Evolutionary conservation across 2,888 invertebrate species (phyloP), one percentile per base, ranked within the genome.

Genomic region (Orthosia incerta): DNA sequence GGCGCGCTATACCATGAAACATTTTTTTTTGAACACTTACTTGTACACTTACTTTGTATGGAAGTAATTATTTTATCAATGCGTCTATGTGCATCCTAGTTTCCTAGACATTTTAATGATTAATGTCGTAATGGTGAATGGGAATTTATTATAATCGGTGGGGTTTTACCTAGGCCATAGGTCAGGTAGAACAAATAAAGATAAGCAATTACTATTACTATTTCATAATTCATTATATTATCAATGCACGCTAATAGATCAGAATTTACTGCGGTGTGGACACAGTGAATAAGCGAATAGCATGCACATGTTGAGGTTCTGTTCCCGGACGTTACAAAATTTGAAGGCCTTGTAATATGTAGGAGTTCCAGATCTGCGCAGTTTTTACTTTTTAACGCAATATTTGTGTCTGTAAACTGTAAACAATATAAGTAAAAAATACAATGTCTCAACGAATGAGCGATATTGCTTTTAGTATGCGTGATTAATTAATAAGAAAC

Each of bases 161-260:
- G 23, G 39, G 16, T 57, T 69, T 72, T 71, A 45, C 50, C n/a
- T 26, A 46, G 45, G 45, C 20, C 74, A 18, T 46, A 51, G 15
- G 50, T 20, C 63, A 51, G 18, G n/a, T 45, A 2, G 9, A 26
- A n/a, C 2, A 20, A 23, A 74, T 74, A 74, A 62, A 13, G 4
- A 31, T 2, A 20, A 31, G 53, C 20, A 53, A 31, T 61, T 4
- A 16, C 1, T 51, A 31, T 61, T 2, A 16, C 0, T 51, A 18
- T 59, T 50, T 45, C 20, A 13, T n/a, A 23, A 16, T 39, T 18
- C 2, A 13, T 23, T 31, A 31, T 45, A 13, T 23, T 31, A 31
- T 45, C 11, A 57, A 71, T 39, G 39, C 23, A 23, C 16, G 5
- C 2, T 45, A 5, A 26, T 31, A 18, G 12, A 18, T 39, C 13